These are phyloP conservation scores for Brachionus asplanchnoidis DNA, from an alignment of 1,140 invertebrate genomes.

Conservation along the genomic window DNA sequence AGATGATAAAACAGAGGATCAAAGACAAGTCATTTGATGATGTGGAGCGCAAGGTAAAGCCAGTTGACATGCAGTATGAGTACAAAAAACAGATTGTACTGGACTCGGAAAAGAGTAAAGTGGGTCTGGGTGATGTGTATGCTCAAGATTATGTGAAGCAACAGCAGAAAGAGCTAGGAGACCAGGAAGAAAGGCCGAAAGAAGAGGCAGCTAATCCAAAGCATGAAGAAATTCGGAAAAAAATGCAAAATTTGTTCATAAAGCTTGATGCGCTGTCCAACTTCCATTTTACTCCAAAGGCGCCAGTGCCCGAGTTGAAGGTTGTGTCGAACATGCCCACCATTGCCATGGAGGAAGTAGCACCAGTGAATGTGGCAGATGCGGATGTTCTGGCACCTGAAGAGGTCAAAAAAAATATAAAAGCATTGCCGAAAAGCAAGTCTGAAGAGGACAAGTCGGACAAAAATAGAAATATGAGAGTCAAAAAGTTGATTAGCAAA, in stretches of 20 bases:
- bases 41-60: constrained; percentile 81
- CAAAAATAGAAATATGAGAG: constrained; percentile 34
- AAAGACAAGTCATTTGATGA: constrained; percentile 90
- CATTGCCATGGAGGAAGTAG: constrained; percentile 90
- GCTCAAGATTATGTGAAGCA: constrained; percentile 82
- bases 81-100: constrained; percentile 84
- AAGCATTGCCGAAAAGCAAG: constrained; percentile 28
- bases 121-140: constrained; percentile 88
- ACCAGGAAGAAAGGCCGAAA: constrained; percentile 55
- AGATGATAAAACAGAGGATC: constrained; percentile 81
- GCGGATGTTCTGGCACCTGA: constrained; percentile 82
- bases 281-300: constrained; percentile 85
- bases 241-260: constrained; percentile 72
- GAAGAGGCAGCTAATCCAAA: constrained; percentile 64
- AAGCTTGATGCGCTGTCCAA: constrained; percentile 87
- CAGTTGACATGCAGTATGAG: constrained; percentile 72
- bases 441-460: constrained; percentile 27
- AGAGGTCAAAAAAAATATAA: constrained; percentile 70
- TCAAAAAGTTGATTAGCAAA: constrained; percentile 29
- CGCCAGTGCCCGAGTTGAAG: constrained; percentile 74
- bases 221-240: constrained; percentile 67
- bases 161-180: constrained; percentile 18
- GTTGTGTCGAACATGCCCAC: constrained; percentile 85
- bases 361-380: constrained; percentile 76
- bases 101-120: constrained; percentile 90